Percentiles rank a stretch among this genome's conserved stretches.
phyloP scores from a whole-genome alignment of 2,888 invertebrate species.

The Seira musarum region DNA sequence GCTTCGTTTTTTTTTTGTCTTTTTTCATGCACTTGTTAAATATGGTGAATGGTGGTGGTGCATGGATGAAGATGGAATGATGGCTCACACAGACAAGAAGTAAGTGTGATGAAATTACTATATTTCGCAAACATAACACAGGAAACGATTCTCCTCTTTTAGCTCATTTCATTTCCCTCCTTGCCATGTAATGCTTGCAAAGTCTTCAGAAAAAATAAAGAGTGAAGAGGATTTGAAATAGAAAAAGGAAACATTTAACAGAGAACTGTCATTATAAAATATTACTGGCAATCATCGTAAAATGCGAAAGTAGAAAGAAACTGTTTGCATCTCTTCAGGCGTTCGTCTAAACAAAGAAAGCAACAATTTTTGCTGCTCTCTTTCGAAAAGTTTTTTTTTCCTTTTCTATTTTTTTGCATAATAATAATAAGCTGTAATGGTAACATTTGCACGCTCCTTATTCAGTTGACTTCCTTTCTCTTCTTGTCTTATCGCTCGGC shows the following conservation, averaged over 20 bases:
- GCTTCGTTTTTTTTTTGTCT: not conserved
- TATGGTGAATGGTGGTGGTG: conserved; percentile 4
- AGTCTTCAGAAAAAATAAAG: not conserved
- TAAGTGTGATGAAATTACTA: conserved; percentile 40
- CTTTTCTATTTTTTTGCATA: conserved; percentile 26
- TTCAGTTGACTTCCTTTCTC: conserved; percentile 9
- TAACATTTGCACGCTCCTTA: conserved; percentile 35
- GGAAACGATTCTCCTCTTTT: conserved; percentile 37
- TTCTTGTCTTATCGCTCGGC: conserved; percentile 11
- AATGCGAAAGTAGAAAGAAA: conserved; percentile 13
- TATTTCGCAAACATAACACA: conserved; percentile 46
- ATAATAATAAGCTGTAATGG: conserved; percentile 24
- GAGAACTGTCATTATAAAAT: conserved; percentile 24
- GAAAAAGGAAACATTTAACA: conserved; percentile 25
- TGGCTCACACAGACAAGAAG: conserved; percentile 30
- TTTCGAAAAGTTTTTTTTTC: not conserved
- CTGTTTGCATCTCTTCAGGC: not conserved
- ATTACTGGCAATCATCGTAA: conserved; percentile 37
- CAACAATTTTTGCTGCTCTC: not conserved
- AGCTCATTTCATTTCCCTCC: conserved; percentile 5
- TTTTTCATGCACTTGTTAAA: conserved; percentile 16
- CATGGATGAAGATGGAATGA: conserved; percentile 6
- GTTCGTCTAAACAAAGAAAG: conserved; percentile 20
- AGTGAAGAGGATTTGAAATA: not conserved
- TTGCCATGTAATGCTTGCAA: too few relatives aligned